Conservation (phyloP, 2,113 vertebrate species). For the Amia ocellicauda region DNA sequence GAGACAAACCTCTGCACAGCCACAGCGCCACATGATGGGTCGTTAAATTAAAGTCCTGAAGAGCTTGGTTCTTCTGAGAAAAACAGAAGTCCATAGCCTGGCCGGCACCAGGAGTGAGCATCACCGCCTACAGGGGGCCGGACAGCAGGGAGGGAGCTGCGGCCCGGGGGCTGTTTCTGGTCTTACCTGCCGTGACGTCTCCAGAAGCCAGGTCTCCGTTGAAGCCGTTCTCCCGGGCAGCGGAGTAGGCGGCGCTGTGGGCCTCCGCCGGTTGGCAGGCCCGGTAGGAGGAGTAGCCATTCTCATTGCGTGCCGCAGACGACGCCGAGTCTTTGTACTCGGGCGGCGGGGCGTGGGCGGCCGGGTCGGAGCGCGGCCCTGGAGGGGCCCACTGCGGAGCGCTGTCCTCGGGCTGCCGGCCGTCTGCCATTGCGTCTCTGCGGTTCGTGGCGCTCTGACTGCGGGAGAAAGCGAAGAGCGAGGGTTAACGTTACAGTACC, state of each 20-base stretch:
- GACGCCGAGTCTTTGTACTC: slow-evolving; percentile 76
- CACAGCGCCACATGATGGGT: too few relatives aligned
- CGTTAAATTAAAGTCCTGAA: too few relatives aligned
- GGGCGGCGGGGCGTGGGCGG: slow-evolving; percentile 62
- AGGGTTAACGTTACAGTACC: background rate
- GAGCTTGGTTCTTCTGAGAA: too few relatives aligned
- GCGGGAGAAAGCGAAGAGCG: background rate
- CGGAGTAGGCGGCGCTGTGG: slow-evolving; percentile 58
- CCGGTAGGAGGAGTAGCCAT: slow-evolving; percentile 84
- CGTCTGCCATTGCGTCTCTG: slow-evolving; percentile 80
- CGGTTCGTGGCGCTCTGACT: background rate
- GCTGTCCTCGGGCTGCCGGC: slow-evolving; percentile 85
- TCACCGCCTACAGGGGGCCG: too few relatives aligned
- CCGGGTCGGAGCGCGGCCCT: slow-evolving; percentile 66
- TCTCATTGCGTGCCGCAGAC: slow-evolving; percentile 76
- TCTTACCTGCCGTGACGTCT: slow-evolving; percentile 91
- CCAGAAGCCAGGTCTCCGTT: slow-evolving; percentile 83
- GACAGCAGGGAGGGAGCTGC: too few relatives aligned
- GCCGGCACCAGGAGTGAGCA: too few relatives aligned
- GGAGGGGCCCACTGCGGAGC: slow-evolving; percentile 84
- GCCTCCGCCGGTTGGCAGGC: slow-evolving; percentile 67
- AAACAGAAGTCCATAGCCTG: too few relatives aligned
- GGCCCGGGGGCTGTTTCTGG: too few relatives aligned
- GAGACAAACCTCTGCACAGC: too few relatives aligned
- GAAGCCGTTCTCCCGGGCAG: slow-evolving; percentile 89